Conservation (phyloP, 1,140 invertebrate species). For the Heterodera schachtii region DNA sequence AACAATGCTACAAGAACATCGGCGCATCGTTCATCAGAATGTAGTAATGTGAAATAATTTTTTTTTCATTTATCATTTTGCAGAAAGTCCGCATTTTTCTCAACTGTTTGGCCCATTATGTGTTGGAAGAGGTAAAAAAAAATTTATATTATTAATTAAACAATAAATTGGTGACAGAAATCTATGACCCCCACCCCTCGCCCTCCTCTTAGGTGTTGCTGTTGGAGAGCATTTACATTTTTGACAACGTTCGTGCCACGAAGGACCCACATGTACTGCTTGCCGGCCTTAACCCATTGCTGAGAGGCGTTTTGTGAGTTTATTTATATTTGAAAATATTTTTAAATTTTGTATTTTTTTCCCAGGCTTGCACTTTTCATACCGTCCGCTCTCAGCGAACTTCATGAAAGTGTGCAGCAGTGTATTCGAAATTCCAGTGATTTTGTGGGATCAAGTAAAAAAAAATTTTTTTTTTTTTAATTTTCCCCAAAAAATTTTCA, state of each 20-base stretch:
- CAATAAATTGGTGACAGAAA: too few species aligned
- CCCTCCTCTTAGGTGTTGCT: slow-evolving; percentile 16
- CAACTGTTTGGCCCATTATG: slow-evolving; percentile 5
- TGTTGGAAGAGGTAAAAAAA: slow-evolving; percentile 18
- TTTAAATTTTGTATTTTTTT: neutral
- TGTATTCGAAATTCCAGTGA: neutral
- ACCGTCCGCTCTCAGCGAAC: neutral
- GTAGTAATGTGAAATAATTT: too few species aligned
- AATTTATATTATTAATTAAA: too few species aligned
- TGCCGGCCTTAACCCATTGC: neutral
- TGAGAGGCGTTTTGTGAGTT: neutral
- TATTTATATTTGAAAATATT: too few species aligned
- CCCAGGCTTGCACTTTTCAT: too few species aligned
- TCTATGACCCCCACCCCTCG: too few species aligned
- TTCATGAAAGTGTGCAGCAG: neutral
- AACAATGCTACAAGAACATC: too few species aligned
- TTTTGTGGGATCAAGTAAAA: neutral
- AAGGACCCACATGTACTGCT: slow-evolving; percentile 16
- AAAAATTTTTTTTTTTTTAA: too few species aligned
- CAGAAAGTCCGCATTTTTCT: slow-evolving; percentile 16
- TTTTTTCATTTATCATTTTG: neutral
- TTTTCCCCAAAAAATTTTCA: too few species aligned
- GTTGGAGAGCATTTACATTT: slow-evolving; percentile 19
- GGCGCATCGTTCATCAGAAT: too few species aligned
- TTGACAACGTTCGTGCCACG: neutral